These are phyloP conservation scores for Neodiprion fabricii DNA, from an alignment of 1,140 invertebrate genomes.

Conservation along the genomic window DNA sequence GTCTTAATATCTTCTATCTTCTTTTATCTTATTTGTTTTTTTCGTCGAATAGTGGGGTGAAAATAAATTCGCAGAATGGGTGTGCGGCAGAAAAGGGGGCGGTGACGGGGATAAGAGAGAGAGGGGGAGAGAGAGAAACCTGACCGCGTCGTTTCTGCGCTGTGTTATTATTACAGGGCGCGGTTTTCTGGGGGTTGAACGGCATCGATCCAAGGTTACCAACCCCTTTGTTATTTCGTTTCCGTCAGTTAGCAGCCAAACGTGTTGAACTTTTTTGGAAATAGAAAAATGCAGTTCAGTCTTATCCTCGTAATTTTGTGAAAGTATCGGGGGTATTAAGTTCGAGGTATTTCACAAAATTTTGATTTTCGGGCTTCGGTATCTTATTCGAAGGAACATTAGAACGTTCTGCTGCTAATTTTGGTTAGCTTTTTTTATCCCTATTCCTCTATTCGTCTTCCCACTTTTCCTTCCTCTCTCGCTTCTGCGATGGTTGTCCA, in stretches of 20 bases:
- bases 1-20: too few relatives aligned
- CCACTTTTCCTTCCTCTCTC: conserved; percentile 13
- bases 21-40: too few relatives aligned
- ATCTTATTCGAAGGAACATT: too few relatives aligned
- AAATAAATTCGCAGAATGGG: background rate
- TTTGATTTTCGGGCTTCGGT: too few relatives aligned
- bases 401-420: too few relatives aligned
- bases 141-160: background rate
- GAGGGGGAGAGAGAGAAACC: conserved; percentile 10
- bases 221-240: background rate
- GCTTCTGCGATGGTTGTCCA: conserved; percentile 4
- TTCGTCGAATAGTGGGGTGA: background rate
- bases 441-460: conserved; percentile 16
- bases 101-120: background rate
- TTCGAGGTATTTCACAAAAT: too few relatives aligned
- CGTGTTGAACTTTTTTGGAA: too few relatives aligned
- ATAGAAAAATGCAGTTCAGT: too few relatives aligned
- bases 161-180: conserved; percentile 1
- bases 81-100: background rate
- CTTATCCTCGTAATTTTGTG: too few relatives aligned
- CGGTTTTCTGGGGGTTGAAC: background rate
- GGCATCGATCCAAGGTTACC: background rate
- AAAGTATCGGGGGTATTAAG: too few relatives aligned
- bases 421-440: conserved; percentile 19
- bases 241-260: background rate